Evolutionary conservation across 2,797 vertebrate genomes (phyloP).

Genomic region (Fundulus diaphanus): DNA sequence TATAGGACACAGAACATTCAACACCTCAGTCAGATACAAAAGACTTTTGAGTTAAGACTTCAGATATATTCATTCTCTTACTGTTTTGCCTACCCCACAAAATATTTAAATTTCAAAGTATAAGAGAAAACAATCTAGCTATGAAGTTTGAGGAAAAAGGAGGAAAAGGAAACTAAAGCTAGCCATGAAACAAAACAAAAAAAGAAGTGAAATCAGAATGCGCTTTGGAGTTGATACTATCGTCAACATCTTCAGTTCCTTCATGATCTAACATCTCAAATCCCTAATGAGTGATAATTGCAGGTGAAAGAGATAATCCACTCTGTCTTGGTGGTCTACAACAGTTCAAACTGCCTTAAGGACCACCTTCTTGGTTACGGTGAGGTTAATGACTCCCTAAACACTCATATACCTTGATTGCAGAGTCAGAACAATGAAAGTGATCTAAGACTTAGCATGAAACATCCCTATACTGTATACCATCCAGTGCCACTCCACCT

Average conservation of each 20-base stretch:
- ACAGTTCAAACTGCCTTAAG: slow-evolving; percentile 47
- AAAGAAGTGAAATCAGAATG: background rate
- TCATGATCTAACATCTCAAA: background rate
- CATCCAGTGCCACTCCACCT: slow-evolving; percentile 66
- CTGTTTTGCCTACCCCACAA: background rate
- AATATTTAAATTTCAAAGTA: background rate
- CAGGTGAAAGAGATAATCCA: slow-evolving; percentile 8
- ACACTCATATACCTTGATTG: slow-evolving; percentile 4
- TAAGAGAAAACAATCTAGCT: background rate
- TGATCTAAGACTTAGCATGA: slow-evolving; percentile 42
- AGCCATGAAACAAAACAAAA: too few relatives aligned
- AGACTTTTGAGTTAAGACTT: background rate
- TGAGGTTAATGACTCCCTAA: slow-evolving; percentile 54
- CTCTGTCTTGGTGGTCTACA: slow-evolving; percentile 66
- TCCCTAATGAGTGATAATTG: background rate
- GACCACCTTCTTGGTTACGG: slow-evolving; percentile 54
- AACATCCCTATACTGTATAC: slow-evolving; percentile 59
- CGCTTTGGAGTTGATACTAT: background rate
- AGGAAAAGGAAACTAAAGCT: too few relatives aligned
- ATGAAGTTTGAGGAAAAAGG: too few relatives aligned
- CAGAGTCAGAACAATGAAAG: slow-evolving; percentile 34
- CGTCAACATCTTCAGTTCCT: background rate
- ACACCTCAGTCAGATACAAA: background rate
- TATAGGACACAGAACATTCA: background rate
- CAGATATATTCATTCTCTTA: background rate